These are phyloP conservation scores for Pseudeuparius sepicola DNA, from an alignment of 2,888 invertebrate genomes.

Conservation along the genomic window DNA sequence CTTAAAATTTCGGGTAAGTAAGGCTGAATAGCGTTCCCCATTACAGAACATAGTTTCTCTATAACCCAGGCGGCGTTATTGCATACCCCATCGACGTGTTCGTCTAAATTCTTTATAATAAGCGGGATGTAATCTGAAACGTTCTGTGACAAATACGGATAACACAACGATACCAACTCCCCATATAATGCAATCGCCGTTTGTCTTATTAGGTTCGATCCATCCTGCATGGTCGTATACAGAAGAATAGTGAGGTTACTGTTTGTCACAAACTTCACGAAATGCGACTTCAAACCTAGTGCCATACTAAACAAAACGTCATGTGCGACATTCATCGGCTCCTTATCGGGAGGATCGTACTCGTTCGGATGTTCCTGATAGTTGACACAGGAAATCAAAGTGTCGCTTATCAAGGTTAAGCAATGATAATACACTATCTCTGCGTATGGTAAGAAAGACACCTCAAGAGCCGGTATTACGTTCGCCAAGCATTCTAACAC, in stretches of 20 bases:
- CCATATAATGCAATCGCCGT: slow-evolving; percentile 68
- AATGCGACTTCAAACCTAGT: slow-evolving; percentile 57
- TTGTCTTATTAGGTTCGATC: slow-evolving; percentile 62
- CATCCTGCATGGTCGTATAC: slow-evolving; percentile 63
- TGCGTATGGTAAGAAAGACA: slow-evolving; percentile 62
- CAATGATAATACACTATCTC: slow-evolving; percentile 62
- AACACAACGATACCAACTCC: slow-evolving; percentile 64
- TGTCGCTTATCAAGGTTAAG: slow-evolving; percentile 57
- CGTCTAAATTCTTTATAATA: slow-evolving; percentile 90
- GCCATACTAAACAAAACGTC: slow-evolving; percentile 64
- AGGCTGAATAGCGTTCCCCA: slow-evolving; percentile 84
- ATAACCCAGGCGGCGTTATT: slow-evolving; percentile 99
- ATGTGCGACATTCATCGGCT: slow-evolving; percentile 67
- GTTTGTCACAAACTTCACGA: slow-evolving; percentile 54
- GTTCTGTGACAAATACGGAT: slow-evolving; percentile 85
- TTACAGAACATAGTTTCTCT: slow-evolving; percentile 93
- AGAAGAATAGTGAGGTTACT: slow-evolving; percentile 58
- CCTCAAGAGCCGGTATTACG: slow-evolving; percentile 64
- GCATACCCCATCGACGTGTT: slow-evolving; percentile 94
- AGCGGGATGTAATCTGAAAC: slow-evolving; percentile 93
- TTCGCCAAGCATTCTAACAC: slow-evolving; percentile 64
- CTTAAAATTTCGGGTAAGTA: slow-evolving; percentile 82
- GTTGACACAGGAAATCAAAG: slow-evolving; percentile 51
- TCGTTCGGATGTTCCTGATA: slow-evolving; percentile 53
- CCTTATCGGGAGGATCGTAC: slow-evolving; percentile 56